Evolutionary conservation across 2,797 vertebrate genomes (phyloP), one percentile per base, ranked within the genome.

Genomic region (Esox lucius): DNA sequence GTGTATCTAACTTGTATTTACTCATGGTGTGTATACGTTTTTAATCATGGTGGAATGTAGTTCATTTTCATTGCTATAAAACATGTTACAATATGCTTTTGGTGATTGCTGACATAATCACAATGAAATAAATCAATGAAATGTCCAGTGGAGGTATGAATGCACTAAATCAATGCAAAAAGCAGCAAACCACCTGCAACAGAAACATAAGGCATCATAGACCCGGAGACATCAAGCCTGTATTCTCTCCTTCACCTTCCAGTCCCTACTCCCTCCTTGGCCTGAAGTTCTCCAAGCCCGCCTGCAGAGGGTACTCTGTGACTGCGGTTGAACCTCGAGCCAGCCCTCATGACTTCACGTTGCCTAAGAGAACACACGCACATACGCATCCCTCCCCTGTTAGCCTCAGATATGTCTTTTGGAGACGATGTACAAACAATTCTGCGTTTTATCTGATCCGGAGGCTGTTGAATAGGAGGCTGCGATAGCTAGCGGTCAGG

Each of bases 251-350:
- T 59, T 59, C 3, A 65, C 24, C 62, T 2, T 64, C 24, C 61
- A 28, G 26, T 74, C 80, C 51, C 48, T 19, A 48, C 4, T 28
- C 61, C 62, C 26, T 33, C 74, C 80, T 48, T 42, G 17, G 42
- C 71, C 49, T 86, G 85, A 74, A 72, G 76, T 90, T 88, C 83
- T 51, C 69, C 12, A 51, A 53, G 61, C 51, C 83, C 7, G 81
- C 92, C 92, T 91, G 88, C 85, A 92, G 92, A 92, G 90, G 91
- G 91, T 90, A 91, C 87, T 90, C 89, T 89, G 71, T 83, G 85
- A 91, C 91, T 89, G 84, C 75, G 76, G 71, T 72, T 77, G 74
- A 74, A 84, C 62, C 11, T 69, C 26, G 73, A 68, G 78, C n/a
- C 73, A 77, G 69, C 74, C 77, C 79, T 74, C 53, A 76, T 48